These are phyloP conservation scores for Eospalax fontanierii DNA, from an alignment of 2,797 vertebrate species.

Conservation along the genomic window DNA sequence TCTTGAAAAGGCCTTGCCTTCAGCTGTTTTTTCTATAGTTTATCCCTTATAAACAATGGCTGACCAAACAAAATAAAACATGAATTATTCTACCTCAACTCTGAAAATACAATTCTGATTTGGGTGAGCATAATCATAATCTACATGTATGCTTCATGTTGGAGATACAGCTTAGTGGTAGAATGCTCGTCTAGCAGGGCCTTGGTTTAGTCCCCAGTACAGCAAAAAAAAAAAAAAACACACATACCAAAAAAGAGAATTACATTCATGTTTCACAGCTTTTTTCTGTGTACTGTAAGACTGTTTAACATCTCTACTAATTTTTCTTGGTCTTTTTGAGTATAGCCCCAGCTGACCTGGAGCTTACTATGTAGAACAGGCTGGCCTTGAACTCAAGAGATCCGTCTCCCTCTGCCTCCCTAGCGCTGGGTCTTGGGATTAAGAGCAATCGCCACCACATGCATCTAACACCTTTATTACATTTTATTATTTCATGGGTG, in stretches of 20 bases:
- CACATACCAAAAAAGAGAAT: background rate
- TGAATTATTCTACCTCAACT: no score
- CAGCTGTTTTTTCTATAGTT: background rate
- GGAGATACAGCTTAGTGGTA: background rate
- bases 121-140: background rate
- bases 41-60: background rate
- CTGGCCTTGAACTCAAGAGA: no score
- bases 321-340: no score
- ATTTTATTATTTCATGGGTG: no score
- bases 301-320: background rate
- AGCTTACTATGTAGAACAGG: no score
- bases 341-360: no score
- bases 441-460: no score
- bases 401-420: no score
- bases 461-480: no score
- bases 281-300: slow-evolving; percentile 3
- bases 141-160: slow-evolving; percentile 33
- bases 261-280: slow-evolving; percentile 29
- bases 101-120: slow-evolving; percentile 43
- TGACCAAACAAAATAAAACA: no score
- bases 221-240: background rate
- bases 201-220: background rate
- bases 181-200: background rate
- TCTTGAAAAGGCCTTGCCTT: slow-evolving; percentile 54
- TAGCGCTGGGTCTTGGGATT: no score